phyloP scores from a whole-genome alignment of 1,140 invertebrate species.

The Sarcophaga peregrina region DNA sequence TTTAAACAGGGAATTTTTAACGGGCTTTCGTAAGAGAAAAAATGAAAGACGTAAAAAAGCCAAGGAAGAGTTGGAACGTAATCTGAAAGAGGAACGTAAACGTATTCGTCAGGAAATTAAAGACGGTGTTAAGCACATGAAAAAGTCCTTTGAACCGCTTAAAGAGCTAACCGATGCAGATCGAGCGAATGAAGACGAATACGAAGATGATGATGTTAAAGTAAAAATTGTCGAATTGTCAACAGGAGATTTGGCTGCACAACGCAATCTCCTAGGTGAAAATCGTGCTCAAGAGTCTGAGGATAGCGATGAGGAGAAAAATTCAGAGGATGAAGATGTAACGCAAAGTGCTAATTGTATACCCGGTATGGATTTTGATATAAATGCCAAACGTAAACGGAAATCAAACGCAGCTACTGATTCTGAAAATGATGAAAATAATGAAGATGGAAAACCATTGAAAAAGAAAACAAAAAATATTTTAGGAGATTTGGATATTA shows the following conservation, averaged over 20 bases:
- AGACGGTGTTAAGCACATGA: constrained; percentile 68
- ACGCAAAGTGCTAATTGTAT: constrained; percentile 66
- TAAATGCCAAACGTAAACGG: constrained; percentile 48
- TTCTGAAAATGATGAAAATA: constrained; percentile 43
- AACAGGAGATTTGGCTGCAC: constrained; percentile 73
- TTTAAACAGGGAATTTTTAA: constrained; percentile 75
- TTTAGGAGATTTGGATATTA: constrained; percentile 56
- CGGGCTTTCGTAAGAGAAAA: constrained; percentile 82
- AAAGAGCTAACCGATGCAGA: constrained; percentile 76
- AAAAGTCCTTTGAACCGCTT: constrained; percentile 72
- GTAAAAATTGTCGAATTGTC: constrained; percentile 80
- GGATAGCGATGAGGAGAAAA: constrained; percentile 64
- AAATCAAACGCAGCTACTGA: constrained; percentile 39
- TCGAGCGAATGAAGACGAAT: constrained; percentile 75
- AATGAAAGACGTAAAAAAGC: constrained; percentile 77
- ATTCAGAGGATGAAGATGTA: constrained; percentile 62
- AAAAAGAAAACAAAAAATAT: constrained; percentile 42
- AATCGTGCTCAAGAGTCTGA: constrained; percentile 70
- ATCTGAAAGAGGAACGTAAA: constrained; percentile 80
- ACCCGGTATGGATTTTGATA: constrained; percentile 71
- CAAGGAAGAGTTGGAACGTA: constrained; percentile 74
- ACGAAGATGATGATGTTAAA: constrained; percentile 78
- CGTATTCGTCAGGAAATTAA: constrained; percentile 78
- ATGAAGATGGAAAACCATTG: constrained; percentile 46
- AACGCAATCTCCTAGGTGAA: constrained; percentile 76